Evolutionary conservation across 2,888 invertebrate genomes (phyloP).

Genomic region (Thera obeliscata): DNA sequence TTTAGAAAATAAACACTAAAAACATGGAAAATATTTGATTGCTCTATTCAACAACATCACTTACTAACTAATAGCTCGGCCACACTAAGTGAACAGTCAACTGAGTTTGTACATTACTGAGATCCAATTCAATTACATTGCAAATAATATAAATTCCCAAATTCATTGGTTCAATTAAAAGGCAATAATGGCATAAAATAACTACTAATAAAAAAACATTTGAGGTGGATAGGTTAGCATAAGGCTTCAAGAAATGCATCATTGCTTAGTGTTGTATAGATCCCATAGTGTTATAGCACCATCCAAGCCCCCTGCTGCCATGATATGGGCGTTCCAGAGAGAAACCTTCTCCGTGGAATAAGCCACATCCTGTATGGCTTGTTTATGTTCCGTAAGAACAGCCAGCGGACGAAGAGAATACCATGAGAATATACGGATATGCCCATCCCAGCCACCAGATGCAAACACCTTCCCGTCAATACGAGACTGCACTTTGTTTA

Average conservation of each 20-base stretch:
- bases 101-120: slow-evolving; percentile 65
- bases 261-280: slow-evolving; percentile 86
- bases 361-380: slow-evolving; percentile 88
- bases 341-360: slow-evolving; percentile 87
- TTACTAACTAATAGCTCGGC: slow-evolving; percentile 67
- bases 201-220: slow-evolving; percentile 18
- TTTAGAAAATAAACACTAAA: slow-evolving; percentile 66
- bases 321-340: slow-evolving; percentile 89
- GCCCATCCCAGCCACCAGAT: slow-evolving; percentile 91
- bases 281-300: slow-evolving; percentile 92
- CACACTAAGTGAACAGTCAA: slow-evolving; percentile 50
- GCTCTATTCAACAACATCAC: slow-evolving; percentile 64
- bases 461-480: slow-evolving; percentile 89
- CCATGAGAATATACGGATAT: slow-evolving; percentile 91
- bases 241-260: slow-evolving; percentile 46
- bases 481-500: slow-evolving; percentile 87
- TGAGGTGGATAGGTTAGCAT: slow-evolving; percentile 24
- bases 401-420: slow-evolving; percentile 89
- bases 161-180: slow-evolving; percentile 52
- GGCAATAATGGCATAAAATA: slow-evolving; percentile 63
- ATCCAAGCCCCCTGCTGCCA: slow-evolving; percentile 91
- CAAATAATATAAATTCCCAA: slow-evolving; percentile 53
- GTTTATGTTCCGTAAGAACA: slow-evolving; percentile 89
- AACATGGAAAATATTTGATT: slow-evolving; percentile 72
- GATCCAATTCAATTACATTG: slow-evolving; percentile 68